phyloP scores from a whole-genome alignment of 2,113 vertebrate species.

The Larimichthys polyactis region DNA sequence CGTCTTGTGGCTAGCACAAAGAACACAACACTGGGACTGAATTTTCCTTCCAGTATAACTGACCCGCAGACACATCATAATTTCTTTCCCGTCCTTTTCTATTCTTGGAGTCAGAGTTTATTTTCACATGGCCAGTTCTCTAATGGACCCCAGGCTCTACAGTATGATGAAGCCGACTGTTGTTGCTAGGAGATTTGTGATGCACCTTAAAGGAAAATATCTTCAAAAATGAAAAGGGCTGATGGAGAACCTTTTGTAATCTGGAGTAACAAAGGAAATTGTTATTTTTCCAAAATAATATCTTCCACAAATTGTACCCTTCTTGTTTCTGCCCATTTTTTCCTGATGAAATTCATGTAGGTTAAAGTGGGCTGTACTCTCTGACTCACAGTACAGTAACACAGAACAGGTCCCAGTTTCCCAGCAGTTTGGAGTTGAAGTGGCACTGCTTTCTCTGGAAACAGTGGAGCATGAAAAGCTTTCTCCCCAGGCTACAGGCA shows the following conservation, averaged over 20 bases:
- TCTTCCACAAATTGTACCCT: neutral
- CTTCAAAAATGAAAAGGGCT: neutral
- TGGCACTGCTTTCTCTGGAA: constrained; percentile 60
- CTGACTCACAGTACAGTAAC: constrained; percentile 32
- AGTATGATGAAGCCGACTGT: neutral
- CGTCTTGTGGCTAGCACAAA: neutral
- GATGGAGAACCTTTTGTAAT: neutral
- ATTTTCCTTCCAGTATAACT: constrained; percentile 2
- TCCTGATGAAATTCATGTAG: constrained; percentile 3
- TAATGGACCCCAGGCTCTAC: neutral
- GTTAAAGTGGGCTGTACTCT: constrained; percentile 29
- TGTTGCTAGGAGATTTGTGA: constrained; percentile 10
- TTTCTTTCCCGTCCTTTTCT: neutral
- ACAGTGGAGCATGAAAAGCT: constrained; percentile 75
- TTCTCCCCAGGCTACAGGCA: constrained; percentile 66
- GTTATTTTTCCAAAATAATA: neutral
- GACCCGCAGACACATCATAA: neutral
- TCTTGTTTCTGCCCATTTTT: neutral
- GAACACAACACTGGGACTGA: neutral
- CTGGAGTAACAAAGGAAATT: neutral
- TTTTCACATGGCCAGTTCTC: neutral
- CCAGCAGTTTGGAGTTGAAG: constrained; percentile 54
- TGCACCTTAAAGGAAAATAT: constrained; percentile 15
- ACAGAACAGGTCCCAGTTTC: constrained; percentile 47
- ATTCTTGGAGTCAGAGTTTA: neutral